Conservation (phyloP, 2,888 invertebrate species). For the Orthosia incerta region DNA sequence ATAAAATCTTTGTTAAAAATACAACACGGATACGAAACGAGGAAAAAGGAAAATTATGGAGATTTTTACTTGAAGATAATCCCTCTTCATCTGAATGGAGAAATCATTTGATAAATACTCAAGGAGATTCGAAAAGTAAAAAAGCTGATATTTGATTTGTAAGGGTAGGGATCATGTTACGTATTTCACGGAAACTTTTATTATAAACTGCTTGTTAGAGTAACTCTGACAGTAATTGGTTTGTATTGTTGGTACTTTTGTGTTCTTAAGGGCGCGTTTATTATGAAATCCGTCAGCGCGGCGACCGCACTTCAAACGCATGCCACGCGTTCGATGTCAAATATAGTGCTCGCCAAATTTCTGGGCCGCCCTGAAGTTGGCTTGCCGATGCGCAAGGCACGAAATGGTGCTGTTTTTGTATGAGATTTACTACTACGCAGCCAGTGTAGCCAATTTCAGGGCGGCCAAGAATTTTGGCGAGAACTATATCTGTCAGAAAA, state of each 20-base stretch:
- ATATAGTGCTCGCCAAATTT: no score
- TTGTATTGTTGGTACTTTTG: background rate
- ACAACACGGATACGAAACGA: background rate
- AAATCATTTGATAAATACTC: conserved; percentile 47
- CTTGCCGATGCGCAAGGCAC: no score
- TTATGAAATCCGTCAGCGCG: no score
- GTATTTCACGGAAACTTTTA: conserved; percentile 22
- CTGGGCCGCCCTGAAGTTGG: no score
- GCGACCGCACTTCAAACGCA: no score
- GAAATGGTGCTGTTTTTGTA: no score
- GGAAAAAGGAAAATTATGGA: conserved; percentile 31
- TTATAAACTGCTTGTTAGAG: conserved; percentile 14
- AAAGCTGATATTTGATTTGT: conserved; percentile 48
- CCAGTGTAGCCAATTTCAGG: no score
- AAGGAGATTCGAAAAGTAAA: conserved; percentile 21
- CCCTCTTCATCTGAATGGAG: conserved; percentile 22
- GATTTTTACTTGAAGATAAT: conserved; percentile 31
- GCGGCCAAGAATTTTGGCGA: no score
- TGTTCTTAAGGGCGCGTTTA: background rate
- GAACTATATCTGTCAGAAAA: no score
- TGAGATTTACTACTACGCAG: no score
- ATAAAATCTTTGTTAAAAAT: conserved; percentile 24
- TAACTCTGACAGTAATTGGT: conserved; percentile 13
- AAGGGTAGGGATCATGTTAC: conserved; percentile 2
- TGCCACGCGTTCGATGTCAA: no score